Conservation (phyloP, 2,888 invertebrate species). For the Augiades crinisus region DNA sequence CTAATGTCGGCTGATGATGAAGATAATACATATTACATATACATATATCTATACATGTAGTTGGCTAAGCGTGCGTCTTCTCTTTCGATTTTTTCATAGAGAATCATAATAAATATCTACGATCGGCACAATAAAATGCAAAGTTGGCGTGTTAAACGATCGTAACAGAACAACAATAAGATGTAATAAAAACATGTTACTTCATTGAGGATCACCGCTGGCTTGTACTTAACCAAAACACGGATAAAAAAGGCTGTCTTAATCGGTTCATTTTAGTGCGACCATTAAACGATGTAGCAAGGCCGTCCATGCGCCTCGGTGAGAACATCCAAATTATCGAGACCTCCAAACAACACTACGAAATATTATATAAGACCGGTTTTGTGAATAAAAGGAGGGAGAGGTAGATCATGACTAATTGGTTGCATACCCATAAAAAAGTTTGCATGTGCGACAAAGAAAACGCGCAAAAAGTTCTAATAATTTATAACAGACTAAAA, state of each 20-base stretch:
- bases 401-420: conserved; percentile 1
- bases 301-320: conserved; percentile 50
- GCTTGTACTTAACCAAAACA: not conserved
- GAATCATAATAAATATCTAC: no score
- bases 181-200: not conserved
- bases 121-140: conserved; percentile 7
- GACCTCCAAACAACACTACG: conserved; percentile 2
- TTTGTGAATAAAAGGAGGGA: not conserved
- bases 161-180: not conserved
- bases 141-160: not conserved
- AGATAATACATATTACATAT: no score
- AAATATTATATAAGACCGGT: not conserved
- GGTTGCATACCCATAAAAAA: conserved; percentile 1
- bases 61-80: no score
- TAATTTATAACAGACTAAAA: no score
- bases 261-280: conserved; percentile 30
- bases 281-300: conserved; percentile 43
- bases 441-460: conserved; percentile 10
- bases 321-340: conserved; percentile 1
- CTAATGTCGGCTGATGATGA: no score
- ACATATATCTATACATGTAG: not conserved
- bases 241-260: conserved; percentile 20
- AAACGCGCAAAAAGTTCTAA: conserved; percentile 11
- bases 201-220: conserved; percentile 11
- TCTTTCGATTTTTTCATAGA: no score